Evolutionary conservation across 2,113 vertebrate species (phyloP).

Genomic region (Trematomus loennbergii): DNA sequence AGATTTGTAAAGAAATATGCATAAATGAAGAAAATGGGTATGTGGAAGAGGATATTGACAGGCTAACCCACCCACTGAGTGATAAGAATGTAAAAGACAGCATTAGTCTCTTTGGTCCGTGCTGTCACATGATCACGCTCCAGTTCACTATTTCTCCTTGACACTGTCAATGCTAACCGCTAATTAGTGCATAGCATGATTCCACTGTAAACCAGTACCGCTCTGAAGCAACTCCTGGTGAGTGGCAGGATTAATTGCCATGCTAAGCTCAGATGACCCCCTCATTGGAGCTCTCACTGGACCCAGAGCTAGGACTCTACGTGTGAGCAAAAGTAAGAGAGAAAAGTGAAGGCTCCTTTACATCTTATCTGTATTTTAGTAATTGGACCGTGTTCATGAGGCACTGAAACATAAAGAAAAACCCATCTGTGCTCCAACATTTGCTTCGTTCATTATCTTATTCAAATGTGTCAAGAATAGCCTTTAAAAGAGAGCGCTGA

Average conservation of each 20-base stretch:
- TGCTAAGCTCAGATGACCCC: constrained; percentile 63
- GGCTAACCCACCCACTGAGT: constrained; percentile 17
- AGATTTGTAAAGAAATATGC: constrained; percentile 53
- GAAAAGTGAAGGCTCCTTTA: constrained; percentile 47
- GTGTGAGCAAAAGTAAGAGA: constrained; percentile 35
- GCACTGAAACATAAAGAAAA: constrained; percentile 69
- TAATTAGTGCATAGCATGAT: constrained; percentile 76
- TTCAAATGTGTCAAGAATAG: constrained; percentile 62
- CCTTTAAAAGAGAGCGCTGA: constrained; percentile 46
- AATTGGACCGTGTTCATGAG: constrained; percentile 65
- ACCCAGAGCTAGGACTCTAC: constrained; percentile 41
- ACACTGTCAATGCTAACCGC: constrained; percentile 59
- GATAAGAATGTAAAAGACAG: constrained; percentile 29
- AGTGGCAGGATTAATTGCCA: constrained; percentile 79
- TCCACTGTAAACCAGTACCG: constrained; percentile 53
- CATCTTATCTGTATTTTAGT: constrained; percentile 61
- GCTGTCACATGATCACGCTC: constrained; percentile 48
- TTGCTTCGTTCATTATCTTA: constrained; percentile 71
- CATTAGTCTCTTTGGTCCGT: constrained; percentile 37
- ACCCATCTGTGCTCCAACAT: constrained; percentile 65
- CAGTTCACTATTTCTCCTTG: constrained; percentile 63
- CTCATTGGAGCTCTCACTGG: constrained; percentile 49
- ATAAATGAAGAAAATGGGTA: constrained; percentile 47
- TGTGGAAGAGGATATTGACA: constrained; percentile 27
- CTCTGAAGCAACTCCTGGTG: constrained; percentile 58